phyloP scores from a whole-genome alignment of 1,140 invertebrate species.

The Trichonephila inaurata region DNA sequence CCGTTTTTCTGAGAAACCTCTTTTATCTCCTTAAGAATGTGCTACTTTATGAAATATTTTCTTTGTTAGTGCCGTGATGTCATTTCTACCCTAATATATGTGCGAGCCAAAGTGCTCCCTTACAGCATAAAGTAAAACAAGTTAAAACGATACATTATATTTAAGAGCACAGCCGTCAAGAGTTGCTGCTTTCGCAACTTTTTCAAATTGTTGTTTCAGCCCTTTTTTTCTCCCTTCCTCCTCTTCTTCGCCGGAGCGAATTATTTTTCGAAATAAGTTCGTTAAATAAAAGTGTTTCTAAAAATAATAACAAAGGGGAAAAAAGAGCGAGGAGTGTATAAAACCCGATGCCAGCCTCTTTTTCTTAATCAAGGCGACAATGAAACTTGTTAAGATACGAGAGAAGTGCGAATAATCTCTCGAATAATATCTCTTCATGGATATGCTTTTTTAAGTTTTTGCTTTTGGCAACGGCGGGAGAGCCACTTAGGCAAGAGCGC shows the following conservation, averaged over 20 bases:
- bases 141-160: constrained; percentile 22
- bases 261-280: constrained; percentile 39
- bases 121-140: neutral
- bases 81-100: neutral
- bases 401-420: constrained; percentile 49
- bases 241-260: neutral
- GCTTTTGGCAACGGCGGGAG: neutral
- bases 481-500: constrained; percentile 46
- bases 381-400: constrained; percentile 74
- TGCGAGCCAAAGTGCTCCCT: neutral
- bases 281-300: constrained; percentile 32
- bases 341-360: neutral
- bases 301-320: constrained; percentile 6
- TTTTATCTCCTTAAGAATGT: neutral
- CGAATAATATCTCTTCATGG: constrained; percentile 70
- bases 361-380: constrained; percentile 68
- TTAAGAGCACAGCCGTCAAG: neutral
- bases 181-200: constrained; percentile 4
- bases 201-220: neutral
- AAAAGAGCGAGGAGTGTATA: neutral
- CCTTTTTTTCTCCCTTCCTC: neutral
- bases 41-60: neutral
- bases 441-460: constrained; percentile 16
- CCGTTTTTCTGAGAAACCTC: too few species aligned
- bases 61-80: neutral